Conservation (phyloP, 1,140 invertebrate genomes). For the Latrodectus geometricus region DNA sequence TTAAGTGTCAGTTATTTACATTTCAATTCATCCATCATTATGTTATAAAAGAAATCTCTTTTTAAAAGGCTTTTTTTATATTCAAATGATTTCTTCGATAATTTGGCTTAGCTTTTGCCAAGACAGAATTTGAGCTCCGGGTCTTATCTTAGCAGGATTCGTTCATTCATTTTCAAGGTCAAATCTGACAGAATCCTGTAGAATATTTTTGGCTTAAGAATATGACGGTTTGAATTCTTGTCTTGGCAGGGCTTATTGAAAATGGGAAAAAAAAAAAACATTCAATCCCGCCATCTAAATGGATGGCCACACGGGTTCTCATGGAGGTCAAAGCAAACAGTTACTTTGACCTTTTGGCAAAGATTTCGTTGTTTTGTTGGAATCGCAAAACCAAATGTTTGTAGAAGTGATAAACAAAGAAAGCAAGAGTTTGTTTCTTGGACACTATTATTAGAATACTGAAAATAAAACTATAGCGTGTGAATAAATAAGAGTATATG, state of each 20-base stretch:
- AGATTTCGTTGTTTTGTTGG: background rate
- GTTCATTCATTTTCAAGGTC: constrained; percentile 39
- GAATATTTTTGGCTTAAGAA: constrained; percentile 11
- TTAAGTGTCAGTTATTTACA: no score
- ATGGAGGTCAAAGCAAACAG: constrained; percentile 1
- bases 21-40: no score
- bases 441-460: no score
- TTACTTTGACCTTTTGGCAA: constrained; percentile 28
- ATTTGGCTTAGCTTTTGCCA: no score
- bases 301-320: background rate
- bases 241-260: background rate
- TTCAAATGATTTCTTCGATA: no score
- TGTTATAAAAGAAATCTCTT: background rate
- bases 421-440: no score
- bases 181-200: background rate
- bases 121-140: no score
- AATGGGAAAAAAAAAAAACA: background rate
- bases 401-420: background rate
- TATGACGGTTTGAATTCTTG: background rate
- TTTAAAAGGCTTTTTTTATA: background rate
- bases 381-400: constrained; percentile 10
- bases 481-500: no score
- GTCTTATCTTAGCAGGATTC: constrained; percentile 3
- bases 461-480: no score
- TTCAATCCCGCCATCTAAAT: background rate